These are phyloP conservation scores for Philantomba maxwellii DNA, from an alignment of 2,113 vertebrate species.

Conservation along the genomic window DNA sequence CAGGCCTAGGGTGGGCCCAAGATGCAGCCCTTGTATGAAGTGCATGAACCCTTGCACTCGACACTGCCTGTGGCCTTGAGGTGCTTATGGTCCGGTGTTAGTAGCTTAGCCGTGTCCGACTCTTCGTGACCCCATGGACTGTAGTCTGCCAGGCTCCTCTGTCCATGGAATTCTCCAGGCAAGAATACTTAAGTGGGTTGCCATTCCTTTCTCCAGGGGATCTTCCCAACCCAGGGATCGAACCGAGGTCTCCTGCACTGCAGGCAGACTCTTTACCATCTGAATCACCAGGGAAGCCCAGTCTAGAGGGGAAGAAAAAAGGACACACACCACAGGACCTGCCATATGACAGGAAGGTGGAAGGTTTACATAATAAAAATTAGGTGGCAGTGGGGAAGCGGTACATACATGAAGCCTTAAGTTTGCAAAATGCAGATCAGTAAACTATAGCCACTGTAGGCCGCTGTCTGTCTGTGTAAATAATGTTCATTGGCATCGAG, in stretches of 20 bases:
- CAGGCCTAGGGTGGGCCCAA: not conserved
- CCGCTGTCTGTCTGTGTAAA: not conserved
- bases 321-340: not conserved
- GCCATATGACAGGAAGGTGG: accelerated
- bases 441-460: accelerated
- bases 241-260: not conserved
- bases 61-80: not conserved
- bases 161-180: not conserved
- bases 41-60: accelerated
- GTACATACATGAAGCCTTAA: accelerated
- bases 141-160: not conserved
- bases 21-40: accelerated
- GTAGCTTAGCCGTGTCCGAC: not conserved
- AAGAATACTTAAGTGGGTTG: not conserved
- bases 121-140: not conserved
- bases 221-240: too few species aligned
- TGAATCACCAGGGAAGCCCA: not conserved
- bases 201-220: not conserved
- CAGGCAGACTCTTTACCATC: not conserved
- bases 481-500: accelerated
- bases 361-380: not conserved
- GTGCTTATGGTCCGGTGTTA: not conserved
- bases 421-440: not conserved
- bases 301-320: not conserved
- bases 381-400: accelerated